Evolutionary conservation across 1,140 invertebrate species (phyloP), one percentile per base, ranked within the genome.

Genomic region (Pogonognathellus flavescens): DNA sequence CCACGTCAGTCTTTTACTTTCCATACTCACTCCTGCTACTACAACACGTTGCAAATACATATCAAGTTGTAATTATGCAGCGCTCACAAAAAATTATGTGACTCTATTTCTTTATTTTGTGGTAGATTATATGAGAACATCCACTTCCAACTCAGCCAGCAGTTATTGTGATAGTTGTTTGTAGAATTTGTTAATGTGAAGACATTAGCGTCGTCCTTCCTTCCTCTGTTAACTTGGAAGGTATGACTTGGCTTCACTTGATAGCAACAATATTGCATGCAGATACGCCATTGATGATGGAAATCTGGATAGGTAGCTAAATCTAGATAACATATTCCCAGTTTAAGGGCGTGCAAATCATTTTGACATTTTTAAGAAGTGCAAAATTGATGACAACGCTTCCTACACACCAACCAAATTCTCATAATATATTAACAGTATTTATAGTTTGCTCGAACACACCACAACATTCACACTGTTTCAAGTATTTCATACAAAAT

Each of bases 141-240:
- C n/a, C n/a, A n/a, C n/a, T n/a, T n/a, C n/a, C n/a, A n/a, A n/a
- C n/a, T n/a, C n/a, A n/a, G n/a, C n/a, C n/a, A n/a, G n/a, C n/a
- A n/a, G n/a, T n/a, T n/a, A n/a, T n/a, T n/a, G 22, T 20, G 5
- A 60, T 60, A 13, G 62, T 66, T 70, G 66, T 70, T 70, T 70
- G 66, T 70, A n/a, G n/a, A n/a, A 70, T 70, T 70, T 70, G 22
- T 41, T 70, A 70, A 70, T 41, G 22, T 70, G 16, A 70, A 70
- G 25, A 70, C 66, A 70, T 70, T 70, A 70, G 41, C 66, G 31
- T 72, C 66, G 16, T 72, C 66, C 13, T 72, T 41, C 66, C 66
- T 72, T 72, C 66, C 31, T 16, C 41, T 41, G 66, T n/a, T n/a
- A 72, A 31, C 66, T 72, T 72, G 22, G 41, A 72, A 72, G 66